Evolutionary conservation across 35 echinoderm and acorn worm genomes (phyloP).

Genomic region (Acanthaster planci): DNA sequence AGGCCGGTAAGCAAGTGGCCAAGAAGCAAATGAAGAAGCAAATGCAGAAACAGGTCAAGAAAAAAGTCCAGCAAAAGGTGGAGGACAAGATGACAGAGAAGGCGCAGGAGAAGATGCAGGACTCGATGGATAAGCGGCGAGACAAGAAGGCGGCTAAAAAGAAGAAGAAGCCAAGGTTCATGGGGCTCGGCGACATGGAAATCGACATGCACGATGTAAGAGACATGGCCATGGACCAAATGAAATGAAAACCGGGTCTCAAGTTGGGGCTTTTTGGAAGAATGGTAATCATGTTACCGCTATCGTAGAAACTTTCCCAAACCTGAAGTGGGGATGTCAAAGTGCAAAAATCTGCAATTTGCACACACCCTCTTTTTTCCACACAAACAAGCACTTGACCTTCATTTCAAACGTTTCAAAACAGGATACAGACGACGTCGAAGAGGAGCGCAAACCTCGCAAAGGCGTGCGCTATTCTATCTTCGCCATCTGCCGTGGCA

Average conservation of each 20-base stretch:
- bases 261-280: no score
- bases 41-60: conserved; percentile 18
- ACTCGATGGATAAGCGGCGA: conserved; percentile 12
- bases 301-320: no score
- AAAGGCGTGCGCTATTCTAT: neutral
- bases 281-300: no score
- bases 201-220: neutral
- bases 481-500: neutral
- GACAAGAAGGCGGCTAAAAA: neutral
- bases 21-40: conserved; percentile 43
- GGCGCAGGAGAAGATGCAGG: conserved; percentile 7
- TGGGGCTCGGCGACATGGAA: neutral
- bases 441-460: neutral
- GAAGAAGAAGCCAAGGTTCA: neutral
- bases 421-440: neutral
- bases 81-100: conserved; percentile 36
- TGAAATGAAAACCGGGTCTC: no score
- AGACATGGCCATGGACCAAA: no score
- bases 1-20: conserved; percentile 30
- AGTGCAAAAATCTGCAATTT: no score
- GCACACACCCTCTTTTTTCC: no score
- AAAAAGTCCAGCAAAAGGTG: conserved; percentile 11
- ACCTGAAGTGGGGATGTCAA: no score
- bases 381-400: no score
- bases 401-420: no score